Evolutionary conservation across 2,797 vertebrate genomes (phyloP).

Genomic region (Cossypha niveicapilla): DNA sequence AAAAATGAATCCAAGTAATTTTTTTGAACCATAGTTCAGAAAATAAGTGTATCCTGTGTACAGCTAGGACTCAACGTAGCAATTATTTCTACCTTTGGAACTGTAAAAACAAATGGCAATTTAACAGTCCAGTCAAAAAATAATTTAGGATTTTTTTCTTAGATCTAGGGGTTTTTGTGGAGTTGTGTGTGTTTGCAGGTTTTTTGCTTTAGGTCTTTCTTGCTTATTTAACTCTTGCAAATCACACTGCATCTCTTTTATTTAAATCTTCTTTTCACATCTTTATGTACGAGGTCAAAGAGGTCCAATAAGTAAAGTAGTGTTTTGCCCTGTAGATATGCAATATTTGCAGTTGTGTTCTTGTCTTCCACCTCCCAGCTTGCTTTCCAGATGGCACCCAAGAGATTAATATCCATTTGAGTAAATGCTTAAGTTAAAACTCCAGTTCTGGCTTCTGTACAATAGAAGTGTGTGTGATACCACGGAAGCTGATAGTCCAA

Average conservation of each 20-base stretch:
- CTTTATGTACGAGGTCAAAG: neutral
- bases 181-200: neutral
- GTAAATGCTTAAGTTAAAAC: slow-evolving; percentile 18
- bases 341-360: neutral
- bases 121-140: neutral
- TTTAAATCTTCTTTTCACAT: neutral
- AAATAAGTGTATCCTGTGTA: neutral
- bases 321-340: neutral
- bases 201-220: neutral
- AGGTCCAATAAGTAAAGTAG: neutral
- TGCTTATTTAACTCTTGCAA: neutral
- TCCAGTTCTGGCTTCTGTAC: neutral
- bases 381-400: neutral
- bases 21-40: neutral
- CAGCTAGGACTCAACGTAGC: neutral
- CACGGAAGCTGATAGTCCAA: neutral
- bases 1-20: neutral
- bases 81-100: neutral
- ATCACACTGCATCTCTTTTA: neutral
- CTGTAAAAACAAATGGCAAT: neutral
- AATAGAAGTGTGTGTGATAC: neutral
- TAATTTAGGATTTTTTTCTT: neutral
- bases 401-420: slow-evolving; percentile 40
- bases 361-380: neutral
- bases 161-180: rapidly evolving